Conservation (phyloP, 2,797 vertebrate species). For the Ctenopoma multispine region DNA sequence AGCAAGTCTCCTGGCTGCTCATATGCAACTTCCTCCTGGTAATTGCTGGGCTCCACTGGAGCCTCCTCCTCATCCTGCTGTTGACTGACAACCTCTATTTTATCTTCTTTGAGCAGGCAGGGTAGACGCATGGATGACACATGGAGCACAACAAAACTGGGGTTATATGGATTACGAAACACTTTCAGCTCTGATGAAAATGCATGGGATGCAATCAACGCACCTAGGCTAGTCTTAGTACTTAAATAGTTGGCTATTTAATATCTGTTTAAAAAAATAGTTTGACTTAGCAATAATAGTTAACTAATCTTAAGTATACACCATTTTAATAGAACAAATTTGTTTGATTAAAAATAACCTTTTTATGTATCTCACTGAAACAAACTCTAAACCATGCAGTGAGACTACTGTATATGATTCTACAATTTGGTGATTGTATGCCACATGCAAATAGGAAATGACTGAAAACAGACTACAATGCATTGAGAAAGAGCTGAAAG, state of each 20-base stretch:
- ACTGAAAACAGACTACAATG: conserved; percentile 23
- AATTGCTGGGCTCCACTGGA: conserved; percentile 65
- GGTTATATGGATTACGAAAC: conserved; percentile 71
- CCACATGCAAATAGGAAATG: conserved; percentile 31
- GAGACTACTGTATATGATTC: background rate
- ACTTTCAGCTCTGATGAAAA: conserved; percentile 81
- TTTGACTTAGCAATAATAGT: background rate
- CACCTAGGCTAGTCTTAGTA: background rate
- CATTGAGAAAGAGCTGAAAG: conserved; percentile 62
- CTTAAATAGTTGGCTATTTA: background rate
- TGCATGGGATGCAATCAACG: conserved; percentile 60
- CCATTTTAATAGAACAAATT: background rate
- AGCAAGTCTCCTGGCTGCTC: conserved; percentile 72
- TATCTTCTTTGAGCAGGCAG: conserved; percentile 82
- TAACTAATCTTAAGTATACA: background rate
- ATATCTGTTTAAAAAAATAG: background rate
- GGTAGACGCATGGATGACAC: conserved; percentile 70
- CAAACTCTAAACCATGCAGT: conserved; percentile 17
- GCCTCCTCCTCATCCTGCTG: conserved; percentile 65
- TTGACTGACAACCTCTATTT: conserved; percentile 81
- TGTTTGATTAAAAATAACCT: background rate
- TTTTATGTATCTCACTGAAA: background rate
- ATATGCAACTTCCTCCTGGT: conserved; percentile 69
- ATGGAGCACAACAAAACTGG: conserved; percentile 82
- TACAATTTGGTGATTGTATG: conserved; percentile 48